Conservation (phyloP, 2,888 invertebrate species). For the Acanthosepion pharaonis region DNA sequence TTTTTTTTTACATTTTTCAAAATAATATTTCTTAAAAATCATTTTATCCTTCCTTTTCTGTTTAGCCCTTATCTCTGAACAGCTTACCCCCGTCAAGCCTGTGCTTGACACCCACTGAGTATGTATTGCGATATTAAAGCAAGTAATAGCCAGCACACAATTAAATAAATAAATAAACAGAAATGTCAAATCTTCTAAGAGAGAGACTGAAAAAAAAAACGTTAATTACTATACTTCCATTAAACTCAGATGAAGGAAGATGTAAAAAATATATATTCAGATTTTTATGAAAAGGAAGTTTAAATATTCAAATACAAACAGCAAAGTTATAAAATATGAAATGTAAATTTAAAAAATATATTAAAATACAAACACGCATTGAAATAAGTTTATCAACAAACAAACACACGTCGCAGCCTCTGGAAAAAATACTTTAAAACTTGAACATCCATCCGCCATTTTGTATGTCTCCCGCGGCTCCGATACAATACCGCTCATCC, state of each 20-base stretch:
- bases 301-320: slow-evolving; percentile 3
- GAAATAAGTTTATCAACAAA: background rate
- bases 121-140: background rate
- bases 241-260: background rate
- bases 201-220: background rate
- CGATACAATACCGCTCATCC: background rate
- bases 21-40: background rate
- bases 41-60: background rate
- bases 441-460: background rate
- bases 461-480: background rate
- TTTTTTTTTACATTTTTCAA: background rate
- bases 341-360: background rate
- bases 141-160: background rate
- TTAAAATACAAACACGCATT: background rate
- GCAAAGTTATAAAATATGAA: background rate
- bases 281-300: background rate
- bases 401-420: background rate
- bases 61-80: background rate
- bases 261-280: background rate
- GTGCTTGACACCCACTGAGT: background rate
- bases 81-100: background rate
- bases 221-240: slow-evolving; percentile 33
- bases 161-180: background rate
- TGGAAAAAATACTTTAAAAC: background rate
- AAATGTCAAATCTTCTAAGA: background rate